Evolutionary conservation across 37 sponge, comb jelly and placozoan genomes (phyloP), one percentile per base, ranked within the genome.

Genomic region (Geodia barretti): DNA sequence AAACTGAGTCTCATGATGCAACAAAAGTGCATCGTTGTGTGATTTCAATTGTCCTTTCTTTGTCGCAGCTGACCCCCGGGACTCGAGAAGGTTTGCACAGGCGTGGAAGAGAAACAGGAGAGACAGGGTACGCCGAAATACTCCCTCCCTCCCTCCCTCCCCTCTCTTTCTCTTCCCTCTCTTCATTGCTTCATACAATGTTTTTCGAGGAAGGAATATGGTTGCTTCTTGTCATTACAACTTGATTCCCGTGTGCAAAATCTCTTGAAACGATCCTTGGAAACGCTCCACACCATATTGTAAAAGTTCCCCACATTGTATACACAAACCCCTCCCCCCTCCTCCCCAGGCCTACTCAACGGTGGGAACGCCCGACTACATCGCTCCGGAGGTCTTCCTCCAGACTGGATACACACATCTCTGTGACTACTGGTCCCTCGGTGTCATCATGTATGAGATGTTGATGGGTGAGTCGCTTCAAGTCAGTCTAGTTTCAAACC

Each of bases 401-500:
- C 96, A 93, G 70, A 86, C 81, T 7, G 98, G 96, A 7, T 98
- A 98, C 83, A 91, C 81, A 0, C 70, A 79, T 25, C 62, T 81
- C 41, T 91, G 92, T 86, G 98, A 98, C 87, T 98, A 89, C 83
- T 98, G 98, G 98, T 95, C 96, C 35, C 79, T 98, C 32, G 98
- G 98, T 0, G 95, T 97, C 70, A 95, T 97, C 80, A 90, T 97
- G 93, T 97, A 97, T 59, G 94, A 98, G 81, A 98, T 98, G 96
- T 70, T 98, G 39, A 95, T 98, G 78, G 98, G 98, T 91, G 63
- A 76, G 96, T 73, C 60, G 4, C 30, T 62, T 69, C 36, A 1
- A n/a, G n/a, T n/a, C n/a, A n/a, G n/a, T n/a, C n/a, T n/a, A n/a
- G 3, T 35, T 70, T 3, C 34, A n/a, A n/a, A n/a, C n/a, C n/a